These are phyloP conservation scores for Proterorhinus semilunaris DNA, from an alignment of 2,113 vertebrate species.

Conservation along the genomic window DNA sequence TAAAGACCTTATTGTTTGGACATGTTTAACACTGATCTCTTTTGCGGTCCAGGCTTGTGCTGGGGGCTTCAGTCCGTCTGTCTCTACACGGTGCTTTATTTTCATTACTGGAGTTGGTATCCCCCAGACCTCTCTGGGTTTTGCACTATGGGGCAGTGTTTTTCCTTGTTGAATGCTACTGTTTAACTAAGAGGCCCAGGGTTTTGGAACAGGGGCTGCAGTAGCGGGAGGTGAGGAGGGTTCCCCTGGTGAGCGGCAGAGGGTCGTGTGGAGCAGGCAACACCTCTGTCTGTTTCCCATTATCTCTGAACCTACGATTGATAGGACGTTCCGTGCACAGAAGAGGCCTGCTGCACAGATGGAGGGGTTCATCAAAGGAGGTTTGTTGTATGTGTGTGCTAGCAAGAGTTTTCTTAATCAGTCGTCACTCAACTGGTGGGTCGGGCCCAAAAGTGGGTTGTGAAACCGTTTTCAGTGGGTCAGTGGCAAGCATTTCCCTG, in stretches of 20 bases:
- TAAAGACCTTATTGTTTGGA: constrained; percentile 59
- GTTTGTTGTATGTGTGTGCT: constrained; percentile 18
- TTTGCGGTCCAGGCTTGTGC: constrained; percentile 32
- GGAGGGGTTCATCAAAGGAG: constrained; percentile 43
- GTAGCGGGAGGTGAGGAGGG: constrained; percentile 29
- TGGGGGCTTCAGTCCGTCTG: constrained; percentile 36
- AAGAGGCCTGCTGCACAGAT: constrained; percentile 54
- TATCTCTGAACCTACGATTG: constrained; percentile 57
- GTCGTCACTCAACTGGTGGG: neutral
- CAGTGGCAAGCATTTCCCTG: too few species aligned
- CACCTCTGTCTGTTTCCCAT: constrained; percentile 60
- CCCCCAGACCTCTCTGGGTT: constrained; percentile 44
- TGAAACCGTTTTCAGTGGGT: constrained; percentile 10
- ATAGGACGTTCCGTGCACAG: neutral
- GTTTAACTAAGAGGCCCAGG: constrained; percentile 46
- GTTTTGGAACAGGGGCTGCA: constrained; percentile 37
- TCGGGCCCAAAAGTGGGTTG: too few species aligned
- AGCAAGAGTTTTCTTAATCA: constrained; percentile 33
- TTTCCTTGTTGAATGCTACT: constrained; percentile 68
- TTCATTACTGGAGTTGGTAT: constrained; percentile 54
- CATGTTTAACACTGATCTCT: constrained; percentile 43
- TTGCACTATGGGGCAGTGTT: constrained; percentile 48
- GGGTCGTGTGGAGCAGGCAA: constrained; percentile 27
- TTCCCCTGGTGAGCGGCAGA: constrained; percentile 35
- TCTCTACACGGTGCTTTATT: constrained; percentile 62